Evolutionary conservation across 1,140 invertebrate species (phyloP).

Genomic region (Hycleus cichorii): DNA sequence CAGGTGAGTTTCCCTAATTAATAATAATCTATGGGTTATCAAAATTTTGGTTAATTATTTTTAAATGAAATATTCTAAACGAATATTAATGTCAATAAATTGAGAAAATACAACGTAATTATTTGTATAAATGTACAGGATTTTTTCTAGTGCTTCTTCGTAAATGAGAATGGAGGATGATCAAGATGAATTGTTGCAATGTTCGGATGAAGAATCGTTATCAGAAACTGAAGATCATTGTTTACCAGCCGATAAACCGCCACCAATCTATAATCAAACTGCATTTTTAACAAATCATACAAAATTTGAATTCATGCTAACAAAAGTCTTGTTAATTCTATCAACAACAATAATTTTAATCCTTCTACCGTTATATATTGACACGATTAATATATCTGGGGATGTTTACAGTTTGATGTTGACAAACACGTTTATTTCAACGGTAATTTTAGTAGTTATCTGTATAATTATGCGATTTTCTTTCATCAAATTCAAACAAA

Average conservation of each 20-base stretch:
- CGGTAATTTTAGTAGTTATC: conserved; percentile 19
- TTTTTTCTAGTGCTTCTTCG: too few species aligned
- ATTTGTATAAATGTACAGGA: too few species aligned
- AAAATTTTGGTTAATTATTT: too few species aligned
- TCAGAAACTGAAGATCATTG: conserved; percentile 29
- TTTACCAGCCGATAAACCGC: conserved; percentile 21
- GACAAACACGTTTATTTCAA: conserved; percentile 22
- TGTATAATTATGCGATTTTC: conserved; percentile 22
- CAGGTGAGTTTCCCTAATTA: too few species aligned
- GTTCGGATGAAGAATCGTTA: conserved; percentile 28
- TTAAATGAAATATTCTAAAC: too few species aligned
- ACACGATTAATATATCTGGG: conserved; percentile 27
- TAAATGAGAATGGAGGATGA: conserved; percentile 11
- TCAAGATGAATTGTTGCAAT: conserved; percentile 28
- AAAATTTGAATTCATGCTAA: conserved; percentile 31
- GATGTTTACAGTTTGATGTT: conserved; percentile 32
- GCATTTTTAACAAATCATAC: conserved; percentile 22
- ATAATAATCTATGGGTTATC: too few species aligned
- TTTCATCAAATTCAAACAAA: conserved; percentile 25
- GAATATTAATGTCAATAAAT: too few species aligned
- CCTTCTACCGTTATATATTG: conserved; percentile 32
- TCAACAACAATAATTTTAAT: conserved; percentile 29
- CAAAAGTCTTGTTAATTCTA: conserved; percentile 27
- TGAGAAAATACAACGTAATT: too few species aligned
- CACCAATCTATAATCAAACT: conserved; percentile 12